Percentiles rank a stretch among this genome's conserved stretches.
phyloP scores from a whole-genome alignment of 2,888 invertebrate species.

The Heteromurus nitidus region DNA sequence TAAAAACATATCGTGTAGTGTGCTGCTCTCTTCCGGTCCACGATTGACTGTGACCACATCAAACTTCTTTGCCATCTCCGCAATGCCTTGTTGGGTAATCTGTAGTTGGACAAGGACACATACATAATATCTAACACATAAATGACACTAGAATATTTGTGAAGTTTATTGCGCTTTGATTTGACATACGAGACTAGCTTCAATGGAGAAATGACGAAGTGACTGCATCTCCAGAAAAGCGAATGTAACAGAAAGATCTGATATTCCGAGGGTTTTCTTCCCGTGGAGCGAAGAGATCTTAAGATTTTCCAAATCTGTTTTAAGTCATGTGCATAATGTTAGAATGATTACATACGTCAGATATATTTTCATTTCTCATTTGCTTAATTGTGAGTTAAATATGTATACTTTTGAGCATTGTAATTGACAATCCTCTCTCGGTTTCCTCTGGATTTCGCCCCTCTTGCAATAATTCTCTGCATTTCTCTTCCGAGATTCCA shows the following conservation, averaged over 20 bases:
- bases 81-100: conserved; percentile 84
- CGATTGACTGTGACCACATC: conserved; percentile 78
- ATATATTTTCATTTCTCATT: too few relatives aligned
- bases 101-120: too few relatives aligned
- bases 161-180: too few relatives aligned
- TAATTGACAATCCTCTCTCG: conserved; percentile 33
- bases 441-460: background rate
- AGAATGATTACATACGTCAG: too few relatives aligned
- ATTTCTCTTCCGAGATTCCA: conserved; percentile 29
- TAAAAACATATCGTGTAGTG: background rate
- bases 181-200: conserved; percentile 41
- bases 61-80: conserved; percentile 86
- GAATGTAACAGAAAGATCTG: conserved; percentile 36
- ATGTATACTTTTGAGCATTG: conserved; percentile 40
- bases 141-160: too few relatives aligned
- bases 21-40: conserved; percentile 2
- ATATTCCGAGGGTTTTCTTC: conserved; percentile 37
- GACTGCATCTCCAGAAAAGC: conserved; percentile 48
- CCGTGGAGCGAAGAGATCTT: conserved; percentile 28
- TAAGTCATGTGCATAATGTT: too few relatives aligned
- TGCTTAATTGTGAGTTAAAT: too few relatives aligned
- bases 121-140: too few relatives aligned
- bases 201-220: conserved; percentile 23
- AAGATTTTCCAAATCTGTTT: conserved; percentile 39
- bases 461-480: background rate